Evolutionary conservation across 2,113 vertebrate species (phyloP).

Genomic region (Vireo altiloquus): DNA sequence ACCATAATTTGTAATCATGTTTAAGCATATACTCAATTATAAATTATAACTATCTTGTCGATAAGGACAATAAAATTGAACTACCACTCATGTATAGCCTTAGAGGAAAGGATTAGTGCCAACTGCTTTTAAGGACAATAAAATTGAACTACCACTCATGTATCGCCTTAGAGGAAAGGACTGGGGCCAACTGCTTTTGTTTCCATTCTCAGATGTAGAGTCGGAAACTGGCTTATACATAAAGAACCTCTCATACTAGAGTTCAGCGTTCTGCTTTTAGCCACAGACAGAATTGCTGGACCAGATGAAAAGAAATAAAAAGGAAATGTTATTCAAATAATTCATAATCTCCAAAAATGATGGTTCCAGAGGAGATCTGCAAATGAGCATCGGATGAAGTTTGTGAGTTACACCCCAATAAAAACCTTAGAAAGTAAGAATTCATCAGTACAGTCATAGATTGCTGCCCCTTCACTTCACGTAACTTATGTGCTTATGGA

Average conservation of each 20-base stretch:
- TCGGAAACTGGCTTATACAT: not conserved
- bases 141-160: not conserved
- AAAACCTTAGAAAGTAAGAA: not conserved
- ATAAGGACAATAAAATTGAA: not conserved
- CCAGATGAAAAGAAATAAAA: not conserved
- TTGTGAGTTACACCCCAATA: not conserved
- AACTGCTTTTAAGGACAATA: not conserved
- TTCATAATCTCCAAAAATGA: accelerated
- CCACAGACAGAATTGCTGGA: not conserved
- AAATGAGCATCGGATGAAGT: not conserved
- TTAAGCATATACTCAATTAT: not conserved
- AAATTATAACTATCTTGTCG: not conserved
- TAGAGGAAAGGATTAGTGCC: not conserved
- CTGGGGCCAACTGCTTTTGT: not conserved
- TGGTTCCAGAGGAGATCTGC: not conserved
- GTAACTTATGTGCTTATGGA: not conserved
- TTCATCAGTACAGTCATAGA: not conserved
- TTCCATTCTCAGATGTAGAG: not conserved
- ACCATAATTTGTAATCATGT: not conserved
- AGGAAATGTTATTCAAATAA: not conserved
- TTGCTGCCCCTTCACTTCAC: not conserved
- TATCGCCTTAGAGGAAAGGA: not conserved
- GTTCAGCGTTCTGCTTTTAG: not conserved
- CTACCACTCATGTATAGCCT: not conserved
- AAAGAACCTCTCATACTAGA: not conserved